Evolutionary conservation across 2,888 invertebrate genomes (phyloP), one percentile per base, ranked within the genome.

Genomic region (Phaonia tiefii): DNA sequence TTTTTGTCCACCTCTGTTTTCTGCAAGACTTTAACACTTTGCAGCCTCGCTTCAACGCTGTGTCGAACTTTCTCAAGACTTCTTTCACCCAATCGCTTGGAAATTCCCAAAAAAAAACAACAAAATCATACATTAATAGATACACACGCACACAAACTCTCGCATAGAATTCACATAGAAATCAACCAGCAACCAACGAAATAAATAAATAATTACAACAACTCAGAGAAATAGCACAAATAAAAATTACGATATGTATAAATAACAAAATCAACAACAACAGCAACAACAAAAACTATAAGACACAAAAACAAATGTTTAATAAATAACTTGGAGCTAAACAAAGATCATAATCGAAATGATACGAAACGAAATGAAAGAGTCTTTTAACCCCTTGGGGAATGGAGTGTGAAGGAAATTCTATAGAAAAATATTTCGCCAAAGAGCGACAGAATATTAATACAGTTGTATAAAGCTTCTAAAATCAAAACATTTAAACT

Each of bases 51-150:
- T 25, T 11, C 54, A 20, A 39, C 31, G 15, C 1, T 56, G 7
- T 70, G 49, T 67, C 70, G 63, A 71, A 78, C 81, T 81, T 81
- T 81, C 81, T 77, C 80, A 80, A 74, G 70, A 74, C 46, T 74
- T 71, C 73, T 75, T 70, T 58, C 42, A 26, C 26, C 63, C 54
- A 79, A 63, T 56, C 20, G 20, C 25, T 60, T 63, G 44, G 20
- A 75, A 58, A 66, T 15, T 54, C 66, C 70, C 70, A 56, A 70
- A 79, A 75, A 60, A 58, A 46, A 37, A 51, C 15, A 22, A n/a
- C n/a, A n/a, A n/a, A n/a, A n/a, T n/a, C n/a, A n/a, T n/a, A n/a
- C n/a, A n/a, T n/a, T n/a, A n/a, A n/a, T n/a, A n/a, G 22, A 11
- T 20, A 2, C 31, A 60, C 22, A 20, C 8, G 39, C 37, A 37